These are phyloP conservation scores for Lepidocolaptes lacrymiger DNA, from an alignment of 2,797 vertebrate genomes.

Conservation along the genomic window DNA sequence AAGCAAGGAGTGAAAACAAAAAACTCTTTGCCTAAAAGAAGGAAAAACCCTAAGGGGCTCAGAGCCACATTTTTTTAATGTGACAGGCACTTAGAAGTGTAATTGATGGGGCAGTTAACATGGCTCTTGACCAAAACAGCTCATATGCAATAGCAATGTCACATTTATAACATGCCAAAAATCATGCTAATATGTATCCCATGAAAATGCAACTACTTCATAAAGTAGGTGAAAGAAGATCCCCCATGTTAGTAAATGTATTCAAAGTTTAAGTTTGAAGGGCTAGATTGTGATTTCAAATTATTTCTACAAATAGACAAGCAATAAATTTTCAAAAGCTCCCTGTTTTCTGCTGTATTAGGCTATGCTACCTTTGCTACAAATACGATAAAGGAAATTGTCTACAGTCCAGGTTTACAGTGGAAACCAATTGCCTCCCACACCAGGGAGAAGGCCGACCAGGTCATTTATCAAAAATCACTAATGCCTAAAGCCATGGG, in stretches of 20 bases:
- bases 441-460: background rate
- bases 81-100: conserved; percentile 68
- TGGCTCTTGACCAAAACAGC: conserved; percentile 69
- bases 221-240: conserved; percentile 58
- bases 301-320: background rate
- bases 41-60: conserved; percentile 36
- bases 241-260: conserved; percentile 45
- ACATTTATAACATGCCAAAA: conserved; percentile 53
- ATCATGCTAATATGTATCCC: conserved; percentile 40
- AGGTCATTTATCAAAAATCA: conserved; percentile 60
- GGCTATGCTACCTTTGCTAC: background rate
- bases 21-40: conserved; percentile 36
- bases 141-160: conserved; percentile 63
- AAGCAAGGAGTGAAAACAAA: conserved; percentile 34
- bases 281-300: background rate
- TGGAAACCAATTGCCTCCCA: conserved; percentile 46
- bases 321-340: background rate
- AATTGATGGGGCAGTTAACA: conserved; percentile 69
- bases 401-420: conserved; percentile 6
- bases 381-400: background rate
- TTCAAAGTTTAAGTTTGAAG: background rate
- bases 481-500: conserved; percentile 60
- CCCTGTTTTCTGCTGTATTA: background rate
- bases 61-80: conserved; percentile 41
- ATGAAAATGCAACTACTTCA: conserved; percentile 62